Evolutionary conservation across 2,888 invertebrate genomes (phyloP), one percentile per base, ranked within the genome.

Genomic region (Teleogryllus oceanicus): DNA sequence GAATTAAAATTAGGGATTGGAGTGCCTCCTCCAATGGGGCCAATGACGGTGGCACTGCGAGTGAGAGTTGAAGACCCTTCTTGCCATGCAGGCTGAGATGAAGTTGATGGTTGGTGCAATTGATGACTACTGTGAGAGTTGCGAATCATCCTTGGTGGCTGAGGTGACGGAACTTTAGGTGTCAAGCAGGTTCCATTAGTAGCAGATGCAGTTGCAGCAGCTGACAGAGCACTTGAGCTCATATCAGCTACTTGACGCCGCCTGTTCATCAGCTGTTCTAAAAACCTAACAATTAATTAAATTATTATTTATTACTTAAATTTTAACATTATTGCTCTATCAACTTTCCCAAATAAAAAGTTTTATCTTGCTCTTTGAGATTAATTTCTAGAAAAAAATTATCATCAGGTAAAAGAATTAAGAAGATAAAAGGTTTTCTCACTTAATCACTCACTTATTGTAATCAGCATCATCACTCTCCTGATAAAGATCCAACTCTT

Each of bases 381-480:
- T 37, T 37, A 37, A 37, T 37, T 37, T 37, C 37, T 5, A 37
- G 21, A 75, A 16, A 21, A 4, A 74, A 13, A 2, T 24, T 49
- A 18, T 24, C 18, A 24, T 18, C 16, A 49, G n/a, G 51, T 11
- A 79, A n/a, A 80, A 75, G 13, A 37, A 24, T 13, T 62, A 20
- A 62, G n/a, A 37, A 79, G 49, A 77, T 2, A 75, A 16, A 62
- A 78, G 21, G 49, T 24, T 37, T 37, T 37, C 8, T 37, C 8
- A 37, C 37, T 37, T 37, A 78, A 75, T 21, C 16, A 83, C 85
- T 84, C 83, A 87, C 86, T 91, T 88, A 84, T 91, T 89, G 84
- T 94, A 94, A 86, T 94, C 92, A 0, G 94, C 91, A 84, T 94
- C 94, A 83, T 94, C 94, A 82, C 86, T 85, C 82, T 90, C 93